These are phyloP conservation scores for Maniola hyperantus DNA, from an alignment of 2,888 invertebrate genomes.

Conservation along the genomic window DNA sequence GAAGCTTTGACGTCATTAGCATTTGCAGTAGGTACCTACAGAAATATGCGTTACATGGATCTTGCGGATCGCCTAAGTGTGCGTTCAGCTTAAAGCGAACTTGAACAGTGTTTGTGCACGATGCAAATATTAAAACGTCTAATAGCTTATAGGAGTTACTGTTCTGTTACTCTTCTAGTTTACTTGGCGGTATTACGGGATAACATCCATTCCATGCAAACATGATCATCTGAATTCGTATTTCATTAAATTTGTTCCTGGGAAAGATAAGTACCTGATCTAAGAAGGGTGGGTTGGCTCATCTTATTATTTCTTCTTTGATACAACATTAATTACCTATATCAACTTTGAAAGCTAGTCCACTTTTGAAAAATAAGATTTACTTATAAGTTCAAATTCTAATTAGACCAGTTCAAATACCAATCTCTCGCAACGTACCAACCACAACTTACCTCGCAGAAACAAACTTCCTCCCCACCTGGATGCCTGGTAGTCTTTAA, in stretches of 20 bases:
- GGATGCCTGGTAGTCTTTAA: too few relatives aligned
- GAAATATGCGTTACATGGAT: neutral
- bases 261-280: neutral
- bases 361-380: too few relatives aligned
- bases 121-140: conserved; percentile 26
- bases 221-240: neutral
- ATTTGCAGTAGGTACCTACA: too few relatives aligned
- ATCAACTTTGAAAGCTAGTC: too few relatives aligned
- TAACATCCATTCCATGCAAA: neutral
- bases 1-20: too few relatives aligned
- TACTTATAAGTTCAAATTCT: too few relatives aligned
- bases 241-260: neutral
- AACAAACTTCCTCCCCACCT: too few relatives aligned
- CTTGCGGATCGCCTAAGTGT: neutral
- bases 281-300: neutral
- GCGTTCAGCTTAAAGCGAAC: conserved; percentile 4
- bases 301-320: neutral
- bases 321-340: too few relatives aligned
- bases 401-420: too few relatives aligned
- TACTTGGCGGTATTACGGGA: neutral
- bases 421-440: neutral
- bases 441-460: too few relatives aligned
- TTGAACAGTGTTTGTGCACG: conserved; percentile 25
- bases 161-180: conserved; percentile 1
- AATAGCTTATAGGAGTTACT: conserved; percentile 18